These are phyloP conservation scores for Ailuropoda melanoleuca DNA, from an alignment of 2,113 vertebrate species.

Conservation along the genomic window DNA sequence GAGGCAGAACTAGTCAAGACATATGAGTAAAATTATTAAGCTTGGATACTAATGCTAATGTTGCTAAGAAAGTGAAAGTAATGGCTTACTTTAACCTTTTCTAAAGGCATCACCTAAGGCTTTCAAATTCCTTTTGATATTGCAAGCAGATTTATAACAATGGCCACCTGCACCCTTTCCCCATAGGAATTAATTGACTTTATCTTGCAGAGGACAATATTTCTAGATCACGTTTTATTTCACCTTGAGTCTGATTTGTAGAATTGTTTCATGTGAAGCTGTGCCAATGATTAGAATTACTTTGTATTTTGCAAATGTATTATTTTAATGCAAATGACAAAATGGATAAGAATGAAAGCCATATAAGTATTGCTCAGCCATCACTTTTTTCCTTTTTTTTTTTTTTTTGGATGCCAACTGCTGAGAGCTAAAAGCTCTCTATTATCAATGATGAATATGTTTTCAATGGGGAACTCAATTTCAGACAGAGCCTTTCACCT, in stretches of 20 bases:
- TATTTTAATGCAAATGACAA: constrained; percentile 25
- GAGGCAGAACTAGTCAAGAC: not conserved
- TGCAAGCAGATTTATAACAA: not conserved
- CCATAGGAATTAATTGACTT: not conserved
- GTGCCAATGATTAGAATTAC: not conserved
- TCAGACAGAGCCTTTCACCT: not conserved
- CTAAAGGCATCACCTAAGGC: not conserved
- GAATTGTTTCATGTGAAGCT: not conserved
- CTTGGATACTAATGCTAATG: not conserved
- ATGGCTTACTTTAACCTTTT: not conserved
- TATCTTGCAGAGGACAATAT: not conserved
- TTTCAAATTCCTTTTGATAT: not conserved
- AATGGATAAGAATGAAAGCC: not conserved
- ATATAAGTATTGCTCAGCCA: not conserved
- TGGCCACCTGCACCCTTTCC: not conserved
- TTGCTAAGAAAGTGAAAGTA: constrained; percentile 1
- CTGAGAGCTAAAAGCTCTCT: constrained; percentile 7
- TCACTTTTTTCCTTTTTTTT: not conserved
- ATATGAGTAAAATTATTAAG: not conserved
- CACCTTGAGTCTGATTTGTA: not conserved
- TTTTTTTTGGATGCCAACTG: not conserved
- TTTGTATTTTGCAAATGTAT: not conserved
- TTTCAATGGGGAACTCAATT: not conserved
- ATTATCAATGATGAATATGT: not conserved
- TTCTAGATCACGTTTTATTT: not conserved